Conservation (phyloP, 2,888 invertebrate genomes). For the Bombylius major region DNA sequence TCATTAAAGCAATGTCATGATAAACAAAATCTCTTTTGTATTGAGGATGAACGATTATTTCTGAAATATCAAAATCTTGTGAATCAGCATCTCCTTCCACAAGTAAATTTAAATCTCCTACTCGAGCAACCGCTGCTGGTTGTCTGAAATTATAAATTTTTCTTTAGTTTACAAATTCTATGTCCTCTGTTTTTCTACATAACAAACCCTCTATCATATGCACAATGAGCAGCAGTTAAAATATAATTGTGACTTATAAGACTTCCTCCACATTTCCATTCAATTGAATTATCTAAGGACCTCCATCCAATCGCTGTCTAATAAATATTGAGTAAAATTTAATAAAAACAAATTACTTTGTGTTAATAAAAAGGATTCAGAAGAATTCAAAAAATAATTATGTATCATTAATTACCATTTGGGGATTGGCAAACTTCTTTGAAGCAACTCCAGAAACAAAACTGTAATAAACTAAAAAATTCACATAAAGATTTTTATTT, state of each 20-base stretch:
- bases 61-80: slow-evolving; percentile 25
- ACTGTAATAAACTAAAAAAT: no score
- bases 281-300: neutral
- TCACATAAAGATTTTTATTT: no score
- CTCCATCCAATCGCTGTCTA: neutral
- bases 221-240: slow-evolving; percentile 9
- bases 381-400: no score
- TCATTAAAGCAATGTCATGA: slow-evolving; percentile 41
- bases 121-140: slow-evolving; percentile 15
- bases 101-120: slow-evolving; percentile 23
- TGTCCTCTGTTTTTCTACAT: no score
- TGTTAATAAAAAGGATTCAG: no score
- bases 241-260: slow-evolving; percentile 4
- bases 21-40: slow-evolving; percentile 36
- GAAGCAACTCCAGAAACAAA: no score
- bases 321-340: no score
- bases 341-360: no score
- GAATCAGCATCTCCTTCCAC: slow-evolving; percentile 14
- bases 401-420: no score
- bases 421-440: no score
- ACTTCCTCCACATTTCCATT: slow-evolving; percentile 7
- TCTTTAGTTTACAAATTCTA: no score
- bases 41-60: slow-evolving; percentile 32
- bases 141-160: slow-evolving; percentile 9
- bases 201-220: slow-evolving; percentile 1